Base-by-base conservation (phyloP, 2,113 vertebrate genomes). In the Scalopus aquaticus region DNA sequence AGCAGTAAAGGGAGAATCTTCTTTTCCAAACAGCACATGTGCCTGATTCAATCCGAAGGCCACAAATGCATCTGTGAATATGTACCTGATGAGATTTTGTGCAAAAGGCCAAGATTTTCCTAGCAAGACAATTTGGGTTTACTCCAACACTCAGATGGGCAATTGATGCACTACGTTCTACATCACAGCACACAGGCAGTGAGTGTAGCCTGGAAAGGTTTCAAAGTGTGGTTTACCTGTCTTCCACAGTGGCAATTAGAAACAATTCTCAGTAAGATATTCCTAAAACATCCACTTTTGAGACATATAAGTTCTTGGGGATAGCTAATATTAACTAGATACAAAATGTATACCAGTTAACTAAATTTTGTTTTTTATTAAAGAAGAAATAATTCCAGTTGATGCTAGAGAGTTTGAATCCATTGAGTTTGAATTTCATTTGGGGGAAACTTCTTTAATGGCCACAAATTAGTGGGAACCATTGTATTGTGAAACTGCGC, bases 351-450 rank as follows among this genome's bases (percentile, higher is more conserved):
- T 1, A 54, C 30, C 44, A 81, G 28, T 12, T 64, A 74, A 35
- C 22, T 35, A 62, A 16, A 44, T 78, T 95, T 96, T 58, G 28
- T 82, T 74, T 91, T 96, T 90, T 60, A 44, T 42, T n/a, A 20
- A 72, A 35, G 51, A 72, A 72, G 39, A 46, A 94, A 83, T 65
- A 74, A 64, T 49, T 1, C 4, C 12, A 16, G 35, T 78, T 54
- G 58, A 51, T 80, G 70, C 11, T 91, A 22, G 35, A 64, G 5
- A 83, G 24, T 70, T n/a, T 51, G 4, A 77, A 24, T 79, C 8
- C 64, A 32, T 72, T 83, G 90, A 89, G 51, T 32, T 10, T 65
- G 9, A 82, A 62, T 91, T 96, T 92, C 58, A 42, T 87, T 91
- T 56, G 12, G 32, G 19, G 13, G 19, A 78, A 74, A 32, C 4